Percentiles rank a stretch among this genome's conserved stretches.
These are phyloP conservation scores for Leucoptera coffeella DNA, from an alignment of 2,888 invertebrate genomes.

Conservation along the genomic window DNA sequence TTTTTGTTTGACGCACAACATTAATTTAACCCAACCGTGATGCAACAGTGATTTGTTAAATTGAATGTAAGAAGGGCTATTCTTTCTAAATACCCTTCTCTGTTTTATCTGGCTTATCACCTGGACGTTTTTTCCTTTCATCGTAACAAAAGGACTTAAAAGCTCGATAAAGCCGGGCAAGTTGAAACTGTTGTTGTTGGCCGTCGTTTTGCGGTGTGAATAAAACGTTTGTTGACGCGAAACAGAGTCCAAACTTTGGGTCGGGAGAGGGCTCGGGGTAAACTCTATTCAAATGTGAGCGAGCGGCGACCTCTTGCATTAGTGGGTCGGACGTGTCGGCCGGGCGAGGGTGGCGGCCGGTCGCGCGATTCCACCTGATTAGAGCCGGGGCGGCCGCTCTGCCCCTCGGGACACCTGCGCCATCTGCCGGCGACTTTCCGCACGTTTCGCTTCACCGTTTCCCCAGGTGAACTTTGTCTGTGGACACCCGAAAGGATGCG, in stretches of 20 bases:
- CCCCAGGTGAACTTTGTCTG: conserved; percentile 29
- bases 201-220: conserved; percentile 5
- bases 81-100: conserved; percentile 15
- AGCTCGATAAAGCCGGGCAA: too few relatives aligned
- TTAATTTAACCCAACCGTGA: conserved; percentile 32
- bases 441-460: conserved; percentile 31
- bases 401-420: conserved; percentile 35
- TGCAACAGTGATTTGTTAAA: conserved; percentile 30
- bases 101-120: conserved; percentile 9
- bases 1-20: conserved; percentile 33
- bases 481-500: conserved; percentile 20
- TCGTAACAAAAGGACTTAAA: conserved; percentile 1
- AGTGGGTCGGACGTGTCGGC: conserved; percentile 3
- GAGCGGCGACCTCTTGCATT: conserved; percentile 11
- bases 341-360: conserved; percentile 5
- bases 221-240: conserved; percentile 9
- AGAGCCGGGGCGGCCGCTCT: conserved; percentile 26
- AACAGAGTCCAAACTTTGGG: conserved; percentile 17
- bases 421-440: conserved; percentile 26
- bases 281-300: conserved; percentile 22
- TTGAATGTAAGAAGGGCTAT: conserved; percentile 25
- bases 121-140: conserved; percentile 2
- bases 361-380: conserved; percentile 39
- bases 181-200: conserved; percentile 4
- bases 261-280: conserved; percentile 17